These are phyloP conservation scores for Actinopyga echinites DNA, from an alignment of 53 echinoderm and acorn worm species.

Conservation along the genomic window DNA sequence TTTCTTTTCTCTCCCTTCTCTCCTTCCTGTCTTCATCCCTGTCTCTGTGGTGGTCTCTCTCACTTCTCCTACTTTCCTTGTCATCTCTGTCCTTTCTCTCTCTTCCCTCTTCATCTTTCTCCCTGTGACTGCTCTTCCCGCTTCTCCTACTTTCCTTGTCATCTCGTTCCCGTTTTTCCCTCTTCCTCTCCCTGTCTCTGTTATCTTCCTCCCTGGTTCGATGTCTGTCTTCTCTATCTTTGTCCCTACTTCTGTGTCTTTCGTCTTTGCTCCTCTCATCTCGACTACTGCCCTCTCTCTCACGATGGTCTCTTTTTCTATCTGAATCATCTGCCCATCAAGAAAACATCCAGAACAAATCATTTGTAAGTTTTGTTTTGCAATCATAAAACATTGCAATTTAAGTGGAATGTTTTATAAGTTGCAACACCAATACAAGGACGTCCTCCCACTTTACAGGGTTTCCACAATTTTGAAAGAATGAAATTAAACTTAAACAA, in stretches of 20 bases:
- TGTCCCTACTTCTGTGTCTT: neutral
- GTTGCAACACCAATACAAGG: too few relatives aligned
- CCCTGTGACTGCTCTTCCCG: conserved; percentile 10
- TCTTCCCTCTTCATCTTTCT: conserved; percentile 40
- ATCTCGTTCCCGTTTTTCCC: neutral
- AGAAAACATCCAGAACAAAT: too few relatives aligned
- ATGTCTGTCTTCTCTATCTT: conserved; percentile 40
- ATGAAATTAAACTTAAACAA: too few relatives aligned
- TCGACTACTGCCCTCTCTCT: neutral
- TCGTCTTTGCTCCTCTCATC: conserved; percentile 4
- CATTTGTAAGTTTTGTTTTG: too few relatives aligned
- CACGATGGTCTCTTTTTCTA: neutral
- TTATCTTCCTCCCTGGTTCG: conserved; percentile 22
- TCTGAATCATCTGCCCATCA: too few relatives aligned
- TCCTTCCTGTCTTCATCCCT: conserved; percentile 36
- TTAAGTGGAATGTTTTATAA: too few relatives aligned
- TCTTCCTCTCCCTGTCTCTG: conserved; percentile 9
- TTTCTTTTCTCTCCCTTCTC: conserved; percentile 14
- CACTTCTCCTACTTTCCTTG: neutral
- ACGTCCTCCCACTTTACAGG: too few relatives aligned
- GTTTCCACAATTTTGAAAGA: too few relatives aligned
- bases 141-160: neutral
- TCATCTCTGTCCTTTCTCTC: conserved; percentile 1
- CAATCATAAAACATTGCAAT: too few relatives aligned
- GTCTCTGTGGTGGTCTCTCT: conserved; percentile 5